Percentiles rank a stretch among this genome's conserved stretches.
Evolutionary conservation across 2,797 vertebrate genomes (phyloP).

Genomic region (Microctenopoma stevenorrisi): DNA sequence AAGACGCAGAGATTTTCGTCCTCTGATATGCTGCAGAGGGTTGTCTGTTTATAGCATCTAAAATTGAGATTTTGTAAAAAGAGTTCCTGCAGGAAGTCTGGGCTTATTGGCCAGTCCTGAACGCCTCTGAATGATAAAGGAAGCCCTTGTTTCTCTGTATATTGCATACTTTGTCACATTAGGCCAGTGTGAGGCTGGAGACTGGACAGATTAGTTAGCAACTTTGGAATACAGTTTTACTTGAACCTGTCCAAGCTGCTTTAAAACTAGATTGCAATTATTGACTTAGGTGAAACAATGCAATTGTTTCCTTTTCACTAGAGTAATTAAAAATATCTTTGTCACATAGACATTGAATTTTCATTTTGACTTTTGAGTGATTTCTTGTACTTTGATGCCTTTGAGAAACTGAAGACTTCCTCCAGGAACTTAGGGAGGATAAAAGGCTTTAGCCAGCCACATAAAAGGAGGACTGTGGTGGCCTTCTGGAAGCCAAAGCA

Average conservation of each 20-base stretch:
- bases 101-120: neutral
- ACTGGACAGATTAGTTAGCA: conserved; percentile 13
- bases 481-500: neutral
- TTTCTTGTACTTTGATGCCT: neutral
- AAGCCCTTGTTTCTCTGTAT: conserved; percentile 81
- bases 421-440: conserved; percentile 4
- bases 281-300: neutral
- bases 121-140: conserved; percentile 46
- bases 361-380: neutral
- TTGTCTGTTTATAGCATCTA: neutral
- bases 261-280: neutral
- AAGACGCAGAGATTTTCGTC: neutral
- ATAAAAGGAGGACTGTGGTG: conserved; percentile 31
- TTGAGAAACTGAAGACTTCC: conserved; percentile 25
- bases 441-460: neutral
- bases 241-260: neutral
- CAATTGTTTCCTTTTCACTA: neutral
- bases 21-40: neutral
- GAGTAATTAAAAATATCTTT: too few species aligned
- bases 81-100: conserved; percentile 18
- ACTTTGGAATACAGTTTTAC: neutral
- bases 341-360: neutral
- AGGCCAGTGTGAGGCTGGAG: conserved; percentile 60
- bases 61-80: neutral
- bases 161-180: conserved; percentile 75